These are phyloP conservation scores for Pitta sordida DNA, from an alignment of 2,113 vertebrate species.

Conservation along the genomic window DNA sequence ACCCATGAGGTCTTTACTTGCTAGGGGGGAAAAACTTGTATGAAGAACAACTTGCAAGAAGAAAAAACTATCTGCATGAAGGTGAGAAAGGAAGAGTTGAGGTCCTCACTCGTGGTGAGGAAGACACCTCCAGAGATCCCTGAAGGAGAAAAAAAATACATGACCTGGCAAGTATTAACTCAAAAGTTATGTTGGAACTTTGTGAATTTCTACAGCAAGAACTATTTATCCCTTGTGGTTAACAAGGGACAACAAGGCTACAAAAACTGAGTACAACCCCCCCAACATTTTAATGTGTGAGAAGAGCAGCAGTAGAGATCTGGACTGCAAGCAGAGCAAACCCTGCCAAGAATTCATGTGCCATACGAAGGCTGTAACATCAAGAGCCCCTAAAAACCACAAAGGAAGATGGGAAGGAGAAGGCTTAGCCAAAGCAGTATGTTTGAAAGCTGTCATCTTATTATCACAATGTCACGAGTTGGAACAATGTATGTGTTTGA, in stretches of 20 bases:
- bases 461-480: constrained; percentile 37
- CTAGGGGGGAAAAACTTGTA: too few species aligned
- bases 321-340: background rate
- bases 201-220: background rate
- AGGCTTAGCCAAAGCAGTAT: constrained; percentile 14
- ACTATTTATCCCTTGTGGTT: background rate
- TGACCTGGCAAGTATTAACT: background rate
- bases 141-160: background rate
- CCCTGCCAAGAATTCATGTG: constrained; percentile 16
- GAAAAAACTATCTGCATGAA: background rate
- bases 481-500: background rate
- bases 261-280: background rate
- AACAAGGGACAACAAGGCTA: constrained; percentile 48
- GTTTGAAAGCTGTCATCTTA: constrained; percentile 48
- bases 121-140: background rate
- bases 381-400: constrained; percentile 7
- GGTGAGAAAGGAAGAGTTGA: background rate
- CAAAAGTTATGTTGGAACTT: background rate
- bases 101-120: background rate
- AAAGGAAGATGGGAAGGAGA: constrained; percentile 5
- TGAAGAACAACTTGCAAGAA: too few species aligned
- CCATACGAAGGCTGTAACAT: constrained; percentile 48
- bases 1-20: background rate
- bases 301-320: constrained; percentile 9
- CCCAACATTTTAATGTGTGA: background rate